phyloP scores from a whole-genome alignment of 2,113 vertebrate species.

The Neogobius melanostomus region DNA sequence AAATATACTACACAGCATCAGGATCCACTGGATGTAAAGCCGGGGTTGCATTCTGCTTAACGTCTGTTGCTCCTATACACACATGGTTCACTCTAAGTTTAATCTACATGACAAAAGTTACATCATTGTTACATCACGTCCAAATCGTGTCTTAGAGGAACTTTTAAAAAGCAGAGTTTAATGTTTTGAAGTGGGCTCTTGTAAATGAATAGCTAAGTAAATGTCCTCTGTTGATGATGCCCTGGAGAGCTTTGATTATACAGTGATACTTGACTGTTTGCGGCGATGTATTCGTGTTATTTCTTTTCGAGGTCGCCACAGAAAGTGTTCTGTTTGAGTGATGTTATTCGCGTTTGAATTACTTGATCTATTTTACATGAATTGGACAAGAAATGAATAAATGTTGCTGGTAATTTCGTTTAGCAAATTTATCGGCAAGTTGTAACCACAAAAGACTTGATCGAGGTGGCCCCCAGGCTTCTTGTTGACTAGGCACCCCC shows the following conservation, averaged over 20 bases:
- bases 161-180: not conserved
- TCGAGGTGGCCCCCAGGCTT: too few species aligned
- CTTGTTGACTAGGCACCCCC: too few species aligned
- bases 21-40: slow-evolving; percentile 32
- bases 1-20: not conserved
- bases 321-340: not conserved
- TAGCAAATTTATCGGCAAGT: too few species aligned
- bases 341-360: too few species aligned
- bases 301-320: not conserved
- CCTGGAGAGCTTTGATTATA: not conserved
- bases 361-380: too few species aligned
- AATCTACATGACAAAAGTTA: slow-evolving; percentile 6
- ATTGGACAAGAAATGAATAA: too few species aligned
- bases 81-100: not conserved
- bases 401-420: too few species aligned
- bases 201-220: not conserved
- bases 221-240: slow-evolving; percentile 1
- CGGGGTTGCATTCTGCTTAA: slow-evolving; percentile 16
- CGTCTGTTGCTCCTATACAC: not conserved
- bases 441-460: too few species aligned
- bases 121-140: slow-evolving; percentile 1
- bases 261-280: not conserved
- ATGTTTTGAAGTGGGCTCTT: not conserved
- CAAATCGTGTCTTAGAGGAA: not conserved
- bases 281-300: not conserved